Evolutionary conservation across 2,113 vertebrate species (phyloP).

Genomic region (Cryptomyrus ogoouensis): DNA sequence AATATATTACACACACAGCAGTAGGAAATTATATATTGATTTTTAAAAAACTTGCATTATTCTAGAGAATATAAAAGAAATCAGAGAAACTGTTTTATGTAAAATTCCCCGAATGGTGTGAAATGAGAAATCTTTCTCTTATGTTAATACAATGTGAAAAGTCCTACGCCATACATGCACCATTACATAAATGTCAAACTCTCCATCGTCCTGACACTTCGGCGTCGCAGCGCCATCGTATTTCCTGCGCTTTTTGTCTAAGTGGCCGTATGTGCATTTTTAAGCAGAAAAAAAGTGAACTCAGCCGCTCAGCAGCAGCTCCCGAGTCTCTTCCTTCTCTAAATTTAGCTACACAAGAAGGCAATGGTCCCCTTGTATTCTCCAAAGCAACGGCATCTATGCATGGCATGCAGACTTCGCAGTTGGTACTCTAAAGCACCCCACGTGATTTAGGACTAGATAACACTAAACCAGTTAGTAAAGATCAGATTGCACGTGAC

Average conservation of each 20-base stretch:
- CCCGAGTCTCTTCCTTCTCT: not conserved
- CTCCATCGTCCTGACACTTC: not conserved
- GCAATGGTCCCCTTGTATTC: not conserved
- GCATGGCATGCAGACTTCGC: not conserved
- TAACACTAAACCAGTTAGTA: not conserved
- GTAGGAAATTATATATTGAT: not conserved
- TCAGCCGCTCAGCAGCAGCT: conserved; percentile 5
- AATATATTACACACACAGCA: not conserved
- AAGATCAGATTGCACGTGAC: not conserved
- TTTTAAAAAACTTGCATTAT: not conserved
- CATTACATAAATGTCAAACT: not conserved
- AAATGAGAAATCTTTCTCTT: not conserved
- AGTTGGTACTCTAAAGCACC: not conserved
- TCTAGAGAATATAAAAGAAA: not conserved
- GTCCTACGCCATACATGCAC: not conserved
- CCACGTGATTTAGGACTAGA: conserved; percentile 5
- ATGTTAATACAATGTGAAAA: not conserved
- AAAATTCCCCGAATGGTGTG: not conserved
- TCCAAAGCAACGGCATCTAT: not conserved
- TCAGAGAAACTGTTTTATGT: not conserved
- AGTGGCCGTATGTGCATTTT: not conserved
- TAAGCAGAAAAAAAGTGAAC: not conserved
- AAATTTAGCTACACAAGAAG: conserved; percentile 9
- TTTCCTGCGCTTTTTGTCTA: not conserved
- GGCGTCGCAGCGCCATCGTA: not conserved